Evolutionary conservation across 2,797 vertebrate genomes (phyloP).

Genomic region (Podargus strigoides): DNA sequence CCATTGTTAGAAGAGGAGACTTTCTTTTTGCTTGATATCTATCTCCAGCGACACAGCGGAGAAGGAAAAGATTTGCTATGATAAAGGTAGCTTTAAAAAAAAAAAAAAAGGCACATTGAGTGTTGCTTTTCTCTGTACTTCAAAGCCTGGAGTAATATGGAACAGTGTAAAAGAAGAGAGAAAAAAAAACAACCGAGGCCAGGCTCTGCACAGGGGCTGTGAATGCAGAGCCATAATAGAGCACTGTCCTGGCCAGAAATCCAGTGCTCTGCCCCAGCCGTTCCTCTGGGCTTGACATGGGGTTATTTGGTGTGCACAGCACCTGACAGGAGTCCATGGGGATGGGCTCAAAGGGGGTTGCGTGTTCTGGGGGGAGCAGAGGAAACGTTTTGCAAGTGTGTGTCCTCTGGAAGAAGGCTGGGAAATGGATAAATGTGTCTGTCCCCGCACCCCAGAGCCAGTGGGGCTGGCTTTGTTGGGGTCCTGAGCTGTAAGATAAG

Average conservation of each 20-base stretch:
- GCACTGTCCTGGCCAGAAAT: not conserved
- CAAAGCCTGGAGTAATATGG: conserved; percentile 63
- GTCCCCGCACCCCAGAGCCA: rapidly evolving
- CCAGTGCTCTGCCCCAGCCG: not conserved
- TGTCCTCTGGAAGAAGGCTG: not conserved
- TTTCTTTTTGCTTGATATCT: conserved; percentile 69
- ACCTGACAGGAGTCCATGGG: not conserved
- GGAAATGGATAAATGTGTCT: not conserved
- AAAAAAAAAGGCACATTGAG: conserved; percentile 47
- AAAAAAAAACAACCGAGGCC: not conserved
- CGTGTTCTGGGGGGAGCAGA: not conserved
- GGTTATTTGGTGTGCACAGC: not conserved
- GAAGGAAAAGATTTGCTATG: conserved; percentile 66
- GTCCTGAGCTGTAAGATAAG: not conserved
- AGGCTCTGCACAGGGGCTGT: not conserved
- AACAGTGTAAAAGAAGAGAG: conserved; percentile 46
- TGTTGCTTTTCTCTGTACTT: conserved; percentile 70
- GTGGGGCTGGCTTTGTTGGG: not conserved
- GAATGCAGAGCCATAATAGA: not conserved
- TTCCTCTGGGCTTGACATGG: not conserved
- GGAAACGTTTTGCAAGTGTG: not conserved
- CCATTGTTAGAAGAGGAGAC: conserved; percentile 70
- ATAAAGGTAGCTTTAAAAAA: conserved; percentile 62
- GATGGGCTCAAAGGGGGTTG: not conserved
- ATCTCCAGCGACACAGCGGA: conserved; percentile 58